Conservation (phyloP, 2,888 invertebrate genomes). For the Nebria brevicollis region DNA sequence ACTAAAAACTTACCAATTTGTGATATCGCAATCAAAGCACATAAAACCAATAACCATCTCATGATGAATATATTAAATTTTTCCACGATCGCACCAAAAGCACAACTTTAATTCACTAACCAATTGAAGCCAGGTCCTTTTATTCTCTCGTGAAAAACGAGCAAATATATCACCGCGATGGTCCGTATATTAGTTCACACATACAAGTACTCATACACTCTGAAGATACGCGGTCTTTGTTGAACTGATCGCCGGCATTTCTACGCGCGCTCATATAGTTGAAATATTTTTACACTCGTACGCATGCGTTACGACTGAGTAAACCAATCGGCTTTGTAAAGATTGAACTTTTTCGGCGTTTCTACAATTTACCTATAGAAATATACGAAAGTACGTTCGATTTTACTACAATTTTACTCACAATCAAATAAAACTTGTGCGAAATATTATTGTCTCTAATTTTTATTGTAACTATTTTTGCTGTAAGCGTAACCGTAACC, state of each 20-base stretch:
- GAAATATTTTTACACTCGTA: slow-evolving; percentile 19
- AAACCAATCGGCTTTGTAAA: not conserved
- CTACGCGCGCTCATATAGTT: slow-evolving; percentile 33
- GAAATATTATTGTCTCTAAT: too few relatives aligned
- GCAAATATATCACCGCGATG: slow-evolving; percentile 3
- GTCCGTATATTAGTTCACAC: slow-evolving; percentile 4
- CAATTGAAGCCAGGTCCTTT: not conserved
- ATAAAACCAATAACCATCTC: slow-evolving; percentile 34
- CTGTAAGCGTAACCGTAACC: too few relatives aligned
- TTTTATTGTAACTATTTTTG: too few relatives aligned
- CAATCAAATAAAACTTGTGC: too few relatives aligned
- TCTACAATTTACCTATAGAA: not conserved
- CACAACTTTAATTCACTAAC: slow-evolving; percentile 17
- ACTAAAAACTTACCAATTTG: slow-evolving; percentile 27
- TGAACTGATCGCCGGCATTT: slow-evolving; percentile 30
- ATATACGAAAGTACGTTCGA: not conserved
- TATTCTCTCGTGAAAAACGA: not conserved
- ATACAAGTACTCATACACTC: slow-evolving; percentile 16
- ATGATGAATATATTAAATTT: slow-evolving; percentile 25
- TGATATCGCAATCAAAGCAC: slow-evolving; percentile 26
- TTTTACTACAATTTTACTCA: too few relatives aligned
- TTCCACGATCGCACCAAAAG: slow-evolving; percentile 3
- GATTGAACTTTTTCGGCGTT: not conserved
- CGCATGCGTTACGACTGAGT: slow-evolving; percentile 25
- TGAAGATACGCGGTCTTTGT: slow-evolving; percentile 11